Base-by-base conservation (phyloP, 2,888 invertebrate genomes). In the Gymnosoma rotundatum region DNA sequence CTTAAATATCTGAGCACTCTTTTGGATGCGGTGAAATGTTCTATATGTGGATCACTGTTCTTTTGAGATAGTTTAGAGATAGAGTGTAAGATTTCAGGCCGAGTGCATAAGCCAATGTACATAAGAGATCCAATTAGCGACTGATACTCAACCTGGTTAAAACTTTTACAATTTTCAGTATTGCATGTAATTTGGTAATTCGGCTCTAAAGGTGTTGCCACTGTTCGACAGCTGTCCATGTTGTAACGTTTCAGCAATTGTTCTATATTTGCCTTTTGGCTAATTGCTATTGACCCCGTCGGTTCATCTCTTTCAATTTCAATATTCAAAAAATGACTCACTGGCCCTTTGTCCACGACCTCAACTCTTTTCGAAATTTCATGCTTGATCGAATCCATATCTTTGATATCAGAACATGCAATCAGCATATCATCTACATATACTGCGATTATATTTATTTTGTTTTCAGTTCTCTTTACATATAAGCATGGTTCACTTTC, bases 281-380 rank as follows among this genome's bases (percentile, higher is more conserved):
- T 52, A 32, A 83, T 64, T 45, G 61, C 36, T 42, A 83, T 70
- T 8, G 63, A 45, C 2, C 79, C 82, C 8, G 67, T 61, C 21
- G 32, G 12, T n/a, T 56, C 75, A 9, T 79, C 48, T 64, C 85
- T 60, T 45, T 85, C 79, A 5, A 79, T 72, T 45, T 85, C 78
- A 21, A 84, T 83, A 21, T 54, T 67, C 20, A 79, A 48, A 64
- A 78, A 79, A 60, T 76, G 64, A 7, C 18, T 66, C 10, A 76
- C 66, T 42, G 69, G 69, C 7, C 78, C 78, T 58, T 70, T 69
- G 45, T 83, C 74, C 1, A 76, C 69, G 7, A 76, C 63, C 12
- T 83, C 54, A n/a, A 83, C 42, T n/a, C 52, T 58, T 8, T 45
- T 73, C 14, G 54, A 38, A 38, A 80, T 69, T 52, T 67, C 69